phyloP scores from a whole-genome alignment of 2,797 vertebrate species.

The Spea hammondii region DNA sequence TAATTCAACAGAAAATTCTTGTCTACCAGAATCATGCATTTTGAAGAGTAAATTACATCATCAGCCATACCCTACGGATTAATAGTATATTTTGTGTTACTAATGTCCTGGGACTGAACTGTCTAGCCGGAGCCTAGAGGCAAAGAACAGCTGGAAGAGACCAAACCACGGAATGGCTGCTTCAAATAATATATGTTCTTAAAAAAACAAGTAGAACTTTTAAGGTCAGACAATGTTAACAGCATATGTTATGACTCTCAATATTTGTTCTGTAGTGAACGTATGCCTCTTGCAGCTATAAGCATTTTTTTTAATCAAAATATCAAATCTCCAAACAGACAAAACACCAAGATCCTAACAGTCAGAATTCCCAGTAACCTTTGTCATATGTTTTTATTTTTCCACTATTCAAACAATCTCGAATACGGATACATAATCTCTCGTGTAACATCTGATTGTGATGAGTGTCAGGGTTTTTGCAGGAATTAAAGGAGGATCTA shows the following conservation, averaged over 20 bases:
- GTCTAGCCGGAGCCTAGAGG: slow-evolving; percentile 39
- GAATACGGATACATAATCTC: slow-evolving; percentile 34
- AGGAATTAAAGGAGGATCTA: neutral
- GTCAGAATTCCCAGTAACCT: neutral
- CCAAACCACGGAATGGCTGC: slow-evolving; percentile 27
- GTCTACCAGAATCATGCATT: slow-evolving; percentile 45
- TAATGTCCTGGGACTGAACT: slow-evolving; percentile 27
- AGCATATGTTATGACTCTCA: slow-evolving; percentile 38
- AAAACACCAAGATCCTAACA: slow-evolving; percentile 10
- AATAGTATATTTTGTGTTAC: slow-evolving; percentile 32
- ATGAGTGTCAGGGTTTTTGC: neutral
- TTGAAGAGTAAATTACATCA: slow-evolving; percentile 28
- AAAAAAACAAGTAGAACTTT: slow-evolving; percentile 37
- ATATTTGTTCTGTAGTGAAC: slow-evolving; percentile 32
- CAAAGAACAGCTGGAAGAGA: slow-evolving; percentile 45
- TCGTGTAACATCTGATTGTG: neutral
- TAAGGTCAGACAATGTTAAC: slow-evolving; percentile 41
- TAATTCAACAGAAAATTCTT: slow-evolving; percentile 27
- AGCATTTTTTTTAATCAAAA: neutral
- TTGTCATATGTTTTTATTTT: slow-evolving; percentile 22
- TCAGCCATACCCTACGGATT: slow-evolving; percentile 5
- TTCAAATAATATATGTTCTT: slow-evolving; percentile 39
- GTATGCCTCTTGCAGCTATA: slow-evolving; percentile 21
- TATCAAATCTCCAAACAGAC: slow-evolving; percentile 23
- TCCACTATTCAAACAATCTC: slow-evolving; percentile 20